Evolutionary conservation across 1,140 invertebrate genomes (phyloP), one percentile per base, ranked within the genome.

Genomic region (Cydia splendana): DNA sequence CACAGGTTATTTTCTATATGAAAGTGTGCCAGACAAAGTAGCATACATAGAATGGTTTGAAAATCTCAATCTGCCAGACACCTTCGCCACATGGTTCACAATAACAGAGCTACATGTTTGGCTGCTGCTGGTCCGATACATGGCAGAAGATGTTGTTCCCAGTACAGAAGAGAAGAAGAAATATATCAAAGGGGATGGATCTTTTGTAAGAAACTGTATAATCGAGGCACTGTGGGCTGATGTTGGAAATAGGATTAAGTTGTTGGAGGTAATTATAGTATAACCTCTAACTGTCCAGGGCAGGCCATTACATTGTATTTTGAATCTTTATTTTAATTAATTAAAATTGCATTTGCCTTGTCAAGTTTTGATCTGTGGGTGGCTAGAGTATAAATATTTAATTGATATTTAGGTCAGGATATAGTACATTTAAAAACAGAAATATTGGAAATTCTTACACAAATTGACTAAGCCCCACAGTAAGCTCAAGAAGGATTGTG

Each of bases 101-200:
- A 91, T 98, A 2, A 97, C 96, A 2, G 97, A 98, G 89, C 90
- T 98, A 18, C 97, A 98, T 89, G 94, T 98, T 1, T 98, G 97
- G 97, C 95, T 98, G 93, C 81, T 98, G 9, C 92, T 96, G 85
- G 94, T 95, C 15, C 94, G 97, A 65, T 94, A 95, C 6, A 97
- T 97, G 96, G 95, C 95, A 30, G 96, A 97, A 91, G 96, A 95
- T 80, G 74, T 89, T 1, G 75, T 81, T 13, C 24, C 79, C 30
- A 73, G 81, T 38, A 81, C 84, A 2, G 94, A 94, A 20, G 84
- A 90, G 18, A 90, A 89, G 76, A 88, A 87, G 9, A 89, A 89
- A 74, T 91, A 89, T 84, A 75, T 91, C 2, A 91, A 91, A 85
- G 94, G 95, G 51, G 93, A 96, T 84, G 97, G 97, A 4, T 88